Conservation (phyloP, 1,140 invertebrate genomes). For the Euwallacea fornicatus region DNA sequence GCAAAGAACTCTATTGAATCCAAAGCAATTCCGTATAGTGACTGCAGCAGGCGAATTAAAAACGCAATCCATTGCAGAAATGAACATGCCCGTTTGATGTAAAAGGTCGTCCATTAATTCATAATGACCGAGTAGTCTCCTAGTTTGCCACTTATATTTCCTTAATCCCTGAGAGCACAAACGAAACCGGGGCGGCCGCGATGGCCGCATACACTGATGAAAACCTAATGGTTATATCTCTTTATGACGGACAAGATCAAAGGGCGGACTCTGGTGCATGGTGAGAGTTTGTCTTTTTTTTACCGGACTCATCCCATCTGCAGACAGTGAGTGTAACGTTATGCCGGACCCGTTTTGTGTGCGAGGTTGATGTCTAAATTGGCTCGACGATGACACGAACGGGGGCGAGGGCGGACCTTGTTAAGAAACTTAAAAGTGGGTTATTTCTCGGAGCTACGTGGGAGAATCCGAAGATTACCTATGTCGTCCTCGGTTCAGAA, state of each 20-base stretch:
- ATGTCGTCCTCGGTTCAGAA: too few relatives aligned
- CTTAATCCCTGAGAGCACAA: slow-evolving; percentile 54
- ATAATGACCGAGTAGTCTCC: slow-evolving; percentile 54
- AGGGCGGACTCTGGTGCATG: slow-evolving; percentile 46
- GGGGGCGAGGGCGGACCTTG: too few relatives aligned
- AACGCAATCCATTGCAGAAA: slow-evolving; percentile 49
- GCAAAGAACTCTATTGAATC: neutral
- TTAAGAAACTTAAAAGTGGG: too few relatives aligned
- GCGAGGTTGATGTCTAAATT: too few relatives aligned
- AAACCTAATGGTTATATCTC: slow-evolving; percentile 56
- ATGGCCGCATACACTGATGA: slow-evolving; percentile 53
- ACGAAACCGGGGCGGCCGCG: slow-evolving; percentile 47
- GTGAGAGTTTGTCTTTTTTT: slow-evolving; percentile 51
- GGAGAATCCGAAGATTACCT: too few relatives aligned
- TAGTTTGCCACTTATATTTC: slow-evolving; percentile 55
- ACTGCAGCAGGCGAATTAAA: neutral
- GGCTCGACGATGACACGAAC: too few relatives aligned
- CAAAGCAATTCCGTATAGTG: neutral
- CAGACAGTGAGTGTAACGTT: too few relatives aligned
- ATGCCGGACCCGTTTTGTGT: too few relatives aligned
- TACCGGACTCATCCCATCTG: slow-evolving; percentile 5
- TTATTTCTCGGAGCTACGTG: too few relatives aligned
- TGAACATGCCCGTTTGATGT: slow-evolving; percentile 54
- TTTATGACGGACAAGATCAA: slow-evolving; percentile 53
- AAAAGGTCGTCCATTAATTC: slow-evolving; percentile 55